Percentiles rank a stretch among this genome's conserved stretches.
Conservation (phyloP, 2,888 invertebrate species). For the Gastracanthus pulcherrimus region DNA sequence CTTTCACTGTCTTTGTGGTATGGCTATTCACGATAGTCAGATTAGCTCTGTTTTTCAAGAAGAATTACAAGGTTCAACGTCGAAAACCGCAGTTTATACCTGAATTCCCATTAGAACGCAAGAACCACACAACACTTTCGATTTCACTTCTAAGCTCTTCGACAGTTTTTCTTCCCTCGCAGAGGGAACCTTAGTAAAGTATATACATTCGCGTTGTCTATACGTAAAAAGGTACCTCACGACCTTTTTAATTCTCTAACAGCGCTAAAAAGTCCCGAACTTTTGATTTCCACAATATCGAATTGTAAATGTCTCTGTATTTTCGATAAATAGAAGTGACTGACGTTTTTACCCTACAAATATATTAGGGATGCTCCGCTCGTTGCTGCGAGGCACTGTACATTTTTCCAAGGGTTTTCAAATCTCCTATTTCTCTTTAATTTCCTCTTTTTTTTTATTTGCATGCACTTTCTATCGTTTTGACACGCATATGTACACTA, state of each 20-base stretch:
- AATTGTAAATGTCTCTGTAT: conserved; percentile 51
- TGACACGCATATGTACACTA: conserved; percentile 58
- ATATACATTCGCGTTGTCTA: conserved; percentile 57
- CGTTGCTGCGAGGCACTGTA: conserved; percentile 47
- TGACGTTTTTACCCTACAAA: conserved; percentile 46
- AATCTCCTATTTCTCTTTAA: conserved; percentile 46
- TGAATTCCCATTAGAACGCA: conserved; percentile 24
- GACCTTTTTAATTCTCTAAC: conserved; percentile 44
- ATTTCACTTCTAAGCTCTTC: conserved; percentile 55
- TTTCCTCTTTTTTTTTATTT: conserved; percentile 62
- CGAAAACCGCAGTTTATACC: conserved; percentile 24
- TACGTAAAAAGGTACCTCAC: conserved; percentile 44
- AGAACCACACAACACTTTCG: conserved; percentile 47
- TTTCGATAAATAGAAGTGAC: conserved; percentile 58
- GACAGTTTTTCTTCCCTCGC: conserved; percentile 58
- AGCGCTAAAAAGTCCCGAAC: conserved; percentile 46
- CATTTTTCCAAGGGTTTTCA: conserved; percentile 44
- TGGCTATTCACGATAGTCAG: conserved; percentile 15
- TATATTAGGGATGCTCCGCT: conserved; percentile 43
- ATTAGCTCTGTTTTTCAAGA: conserved; percentile 34
- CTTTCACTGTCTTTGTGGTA: conserved; percentile 50
- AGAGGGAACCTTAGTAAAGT: conserved; percentile 57
- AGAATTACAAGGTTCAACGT: conserved; percentile 20
- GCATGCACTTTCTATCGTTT: conserved; percentile 47
- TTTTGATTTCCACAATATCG: conserved; percentile 56